Percentiles rank a stretch among this genome's conserved stretches.
Evolutionary conservation across 1,140 invertebrate genomes (phyloP).

Genomic region (Microplitis demolitor): DNA sequence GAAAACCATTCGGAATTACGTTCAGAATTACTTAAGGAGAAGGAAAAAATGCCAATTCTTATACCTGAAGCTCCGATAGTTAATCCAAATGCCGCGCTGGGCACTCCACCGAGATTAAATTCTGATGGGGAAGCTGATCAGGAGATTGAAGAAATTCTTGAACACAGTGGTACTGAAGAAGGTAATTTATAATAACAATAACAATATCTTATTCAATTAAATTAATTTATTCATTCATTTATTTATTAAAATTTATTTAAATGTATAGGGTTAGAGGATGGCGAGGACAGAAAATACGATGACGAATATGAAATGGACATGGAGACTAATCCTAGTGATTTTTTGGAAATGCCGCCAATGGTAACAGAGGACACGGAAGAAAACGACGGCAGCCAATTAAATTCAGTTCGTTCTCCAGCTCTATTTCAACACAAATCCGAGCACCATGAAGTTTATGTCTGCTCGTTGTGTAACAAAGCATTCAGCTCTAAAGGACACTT

Average conservation of each 20-base stretch:
- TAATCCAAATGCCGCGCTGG: slow-evolving; percentile 59
- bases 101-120: slow-evolving; percentile 58
- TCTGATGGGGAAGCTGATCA: slow-evolving; percentile 54
- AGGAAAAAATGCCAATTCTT: slow-evolving; percentile 54
- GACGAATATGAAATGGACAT: slow-evolving; percentile 61
- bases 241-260: neutral
- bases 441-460: slow-evolving; percentile 60
- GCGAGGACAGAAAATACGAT: slow-evolving; percentile 54
- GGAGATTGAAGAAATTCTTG: slow-evolving; percentile 52
- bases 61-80: slow-evolving; percentile 59
- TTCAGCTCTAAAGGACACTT: slow-evolving; percentile 63
- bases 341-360: slow-evolving; percentile 55
- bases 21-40: slow-evolving; percentile 48
- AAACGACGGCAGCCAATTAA: slow-evolving; percentile 14
- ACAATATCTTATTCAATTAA: neutral
- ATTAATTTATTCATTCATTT: neutral
- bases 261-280: slow-evolving; percentile 38
- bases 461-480: slow-evolving; percentile 61
- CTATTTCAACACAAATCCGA: slow-evolving; percentile 53
- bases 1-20: slow-evolving; percentile 41
- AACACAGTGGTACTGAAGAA: slow-evolving; percentile 54
- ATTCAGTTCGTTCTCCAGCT: slow-evolving; percentile 25
- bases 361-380: slow-evolving; percentile 52
- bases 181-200: slow-evolving; percentile 34
- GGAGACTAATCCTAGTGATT: slow-evolving; percentile 60